These are phyloP conservation scores for Nemapogon koenigi DNA, from an alignment of 2,888 invertebrate genomes.

Conservation along the genomic window DNA sequence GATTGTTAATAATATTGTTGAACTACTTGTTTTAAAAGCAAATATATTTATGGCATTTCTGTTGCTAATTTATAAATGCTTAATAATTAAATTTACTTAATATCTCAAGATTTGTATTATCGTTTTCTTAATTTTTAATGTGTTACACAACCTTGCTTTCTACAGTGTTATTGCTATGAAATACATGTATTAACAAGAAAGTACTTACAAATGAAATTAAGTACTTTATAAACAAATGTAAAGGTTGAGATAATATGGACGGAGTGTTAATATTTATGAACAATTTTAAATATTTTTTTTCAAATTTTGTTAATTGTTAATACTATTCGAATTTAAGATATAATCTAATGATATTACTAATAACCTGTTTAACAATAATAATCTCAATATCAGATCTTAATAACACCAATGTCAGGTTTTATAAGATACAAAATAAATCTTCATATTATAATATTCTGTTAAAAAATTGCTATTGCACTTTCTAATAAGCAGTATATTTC, in stretches of 20 bases:
- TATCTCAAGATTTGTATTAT: too few species aligned
- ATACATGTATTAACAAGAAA: too few species aligned
- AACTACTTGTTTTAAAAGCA: too few species aligned
- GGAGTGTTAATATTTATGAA: slow-evolving; percentile 50
- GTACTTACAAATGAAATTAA: slow-evolving; percentile 37
- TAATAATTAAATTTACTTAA: too few species aligned
- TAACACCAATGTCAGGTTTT: not conserved
- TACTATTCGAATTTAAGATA: too few species aligned
- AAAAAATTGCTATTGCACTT: not conserved
- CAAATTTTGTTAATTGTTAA: too few species aligned
- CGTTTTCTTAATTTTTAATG: too few species aligned
- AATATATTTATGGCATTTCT: too few species aligned
- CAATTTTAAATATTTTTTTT: too few species aligned
- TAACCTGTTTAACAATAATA: slow-evolving; percentile 24
- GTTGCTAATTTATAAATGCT: too few species aligned
- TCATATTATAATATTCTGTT: not conserved
- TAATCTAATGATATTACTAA: slow-evolving; percentile 1
- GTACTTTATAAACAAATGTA: slow-evolving; percentile 48
- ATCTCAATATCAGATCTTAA: slow-evolving; percentile 62
- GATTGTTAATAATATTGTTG: too few species aligned
- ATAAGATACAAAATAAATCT: slow-evolving; percentile 2
- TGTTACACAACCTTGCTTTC: too few species aligned
- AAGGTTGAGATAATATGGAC: slow-evolving; percentile 45
- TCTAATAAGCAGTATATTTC: not conserved
- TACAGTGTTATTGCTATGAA: slow-evolving; percentile 34